Conservation (phyloP, 2,888 invertebrate species). For the Achlya flavicornis region DNA sequence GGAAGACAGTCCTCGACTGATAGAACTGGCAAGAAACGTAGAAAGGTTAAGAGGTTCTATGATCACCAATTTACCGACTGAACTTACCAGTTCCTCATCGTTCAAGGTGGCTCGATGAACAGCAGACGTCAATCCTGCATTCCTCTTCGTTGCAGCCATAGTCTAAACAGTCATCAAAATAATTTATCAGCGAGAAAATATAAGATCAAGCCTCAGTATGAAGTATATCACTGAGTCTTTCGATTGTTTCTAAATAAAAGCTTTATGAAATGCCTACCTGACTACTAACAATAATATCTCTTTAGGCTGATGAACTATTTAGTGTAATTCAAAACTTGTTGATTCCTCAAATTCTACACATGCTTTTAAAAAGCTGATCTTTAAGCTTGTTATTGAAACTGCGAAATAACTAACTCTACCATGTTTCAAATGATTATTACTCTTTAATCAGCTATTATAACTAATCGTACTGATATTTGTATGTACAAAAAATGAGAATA, state of each 20-base stretch:
- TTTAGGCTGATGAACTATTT: slow-evolving; percentile 28
- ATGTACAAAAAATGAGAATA: slow-evolving; percentile 17
- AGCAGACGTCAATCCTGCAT: slow-evolving; percentile 98
- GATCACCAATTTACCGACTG: not conserved
- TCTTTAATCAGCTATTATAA: not conserved
- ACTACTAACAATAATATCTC: slow-evolving; percentile 29
- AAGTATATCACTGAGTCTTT: slow-evolving; percentile 3
- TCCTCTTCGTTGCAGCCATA: slow-evolving; percentile 99
- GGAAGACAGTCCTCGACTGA: too few relatives aligned
- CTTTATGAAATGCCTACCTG: slow-evolving; percentile 40
- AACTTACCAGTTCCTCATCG: slow-evolving; percentile 98
- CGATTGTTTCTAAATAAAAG: slow-evolving; percentile 33
- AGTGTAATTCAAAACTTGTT: slow-evolving; percentile 24
- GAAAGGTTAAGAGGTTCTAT: not conserved
- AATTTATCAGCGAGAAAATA: not conserved
- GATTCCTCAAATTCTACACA: slow-evolving; percentile 46
- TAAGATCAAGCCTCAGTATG: not conserved
- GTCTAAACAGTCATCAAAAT: slow-evolving; percentile 86
- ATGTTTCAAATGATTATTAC: slow-evolving; percentile 3
- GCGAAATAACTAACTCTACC: slow-evolving; percentile 2
- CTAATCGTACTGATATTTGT: slow-evolving; percentile 10
- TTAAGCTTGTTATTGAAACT: slow-evolving; percentile 46
- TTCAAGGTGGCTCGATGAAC: slow-evolving; percentile 98
- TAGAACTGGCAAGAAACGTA: too few relatives aligned
- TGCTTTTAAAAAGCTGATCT: slow-evolving; percentile 62